Evolutionary conservation across 2,113 vertebrate genomes (phyloP).

Genomic region (Tachysurus vachellii): DNA sequence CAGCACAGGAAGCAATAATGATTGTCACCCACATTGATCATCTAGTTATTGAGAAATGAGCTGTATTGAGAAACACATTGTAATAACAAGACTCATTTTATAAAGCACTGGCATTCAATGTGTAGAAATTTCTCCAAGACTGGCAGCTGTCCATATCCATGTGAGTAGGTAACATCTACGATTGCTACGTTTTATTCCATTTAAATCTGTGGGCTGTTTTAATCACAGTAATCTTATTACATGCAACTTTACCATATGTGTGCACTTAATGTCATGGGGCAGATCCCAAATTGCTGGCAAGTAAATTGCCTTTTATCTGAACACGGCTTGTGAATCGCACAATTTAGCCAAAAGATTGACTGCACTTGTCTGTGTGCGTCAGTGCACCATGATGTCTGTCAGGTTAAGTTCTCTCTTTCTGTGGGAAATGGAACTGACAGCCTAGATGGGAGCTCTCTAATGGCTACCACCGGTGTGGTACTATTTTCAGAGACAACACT

Average conservation of each 20-base stretch:
- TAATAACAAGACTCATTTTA: conserved; percentile 5
- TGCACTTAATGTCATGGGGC: conserved; percentile 46
- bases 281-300: conserved; percentile 46
- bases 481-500: conserved; percentile 34
- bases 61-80: conserved; percentile 7
- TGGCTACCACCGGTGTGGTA: background rate
- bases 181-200: conserved; percentile 64
- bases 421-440: conserved; percentile 14
- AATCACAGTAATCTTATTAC: conserved; percentile 71
- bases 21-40: conserved; percentile 30
- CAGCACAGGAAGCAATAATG: conserved; percentile 5
- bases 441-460: conserved; percentile 1
- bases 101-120: background rate
- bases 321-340: conserved; percentile 31
- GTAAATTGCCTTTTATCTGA: conserved; percentile 56
- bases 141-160: conserved; percentile 37
- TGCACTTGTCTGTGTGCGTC: background rate
- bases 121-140: conserved; percentile 3
- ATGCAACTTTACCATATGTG: conserved; percentile 63
- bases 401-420: conserved; percentile 12
- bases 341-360: conserved; percentile 39
- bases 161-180: conserved; percentile 36
- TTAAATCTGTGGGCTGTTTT: conserved; percentile 64
- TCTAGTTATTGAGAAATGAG: conserved; percentile 23
- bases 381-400: conserved; percentile 6